Evolutionary conservation across 1,140 invertebrate genomes (phyloP).

Genomic region (Temnothorax curvispinosus): DNA sequence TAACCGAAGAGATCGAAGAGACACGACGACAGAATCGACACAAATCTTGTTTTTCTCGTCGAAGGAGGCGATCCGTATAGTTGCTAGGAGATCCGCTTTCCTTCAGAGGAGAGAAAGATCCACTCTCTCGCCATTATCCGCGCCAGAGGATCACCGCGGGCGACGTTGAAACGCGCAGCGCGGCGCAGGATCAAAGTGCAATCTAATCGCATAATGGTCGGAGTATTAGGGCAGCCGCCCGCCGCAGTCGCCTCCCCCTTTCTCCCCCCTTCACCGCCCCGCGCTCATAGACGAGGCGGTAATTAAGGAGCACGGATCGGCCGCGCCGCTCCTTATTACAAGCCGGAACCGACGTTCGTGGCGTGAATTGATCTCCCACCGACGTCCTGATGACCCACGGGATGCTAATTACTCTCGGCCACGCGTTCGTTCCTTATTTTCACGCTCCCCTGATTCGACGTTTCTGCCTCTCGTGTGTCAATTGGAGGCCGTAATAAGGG

Average conservation of each 20-base stretch:
- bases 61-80: neutral
- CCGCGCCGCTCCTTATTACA: slow-evolving; percentile 58
- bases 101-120: neutral
- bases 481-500: slow-evolving; percentile 13
- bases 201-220: slow-evolving; percentile 63
- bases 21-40: neutral
- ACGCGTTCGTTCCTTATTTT: slow-evolving; percentile 11
- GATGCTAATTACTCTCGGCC: slow-evolving; percentile 46
- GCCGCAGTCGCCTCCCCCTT: neutral
- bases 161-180: slow-evolving; percentile 11
- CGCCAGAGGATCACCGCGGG: slow-evolving; percentile 23
- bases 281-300: slow-evolving; percentile 27
- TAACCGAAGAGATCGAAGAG: neutral
- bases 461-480: slow-evolving; percentile 19
- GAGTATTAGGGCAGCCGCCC: slow-evolving; percentile 61
- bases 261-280: neutral
- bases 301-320: slow-evolving; percentile 62
- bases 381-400: slow-evolving; percentile 10
- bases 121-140: slow-evolving; percentile 21
- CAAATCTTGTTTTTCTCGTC: neutral
- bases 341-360: slow-evolving; percentile 35
- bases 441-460: slow-evolving; percentile 8
- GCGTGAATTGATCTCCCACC: slow-evolving; percentile 41
- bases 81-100: neutral
- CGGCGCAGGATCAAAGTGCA: slow-evolving; percentile 63